These are phyloP conservation scores for Petromus typicus DNA, from an alignment of 2,113 vertebrate species.

Conservation along the genomic window DNA sequence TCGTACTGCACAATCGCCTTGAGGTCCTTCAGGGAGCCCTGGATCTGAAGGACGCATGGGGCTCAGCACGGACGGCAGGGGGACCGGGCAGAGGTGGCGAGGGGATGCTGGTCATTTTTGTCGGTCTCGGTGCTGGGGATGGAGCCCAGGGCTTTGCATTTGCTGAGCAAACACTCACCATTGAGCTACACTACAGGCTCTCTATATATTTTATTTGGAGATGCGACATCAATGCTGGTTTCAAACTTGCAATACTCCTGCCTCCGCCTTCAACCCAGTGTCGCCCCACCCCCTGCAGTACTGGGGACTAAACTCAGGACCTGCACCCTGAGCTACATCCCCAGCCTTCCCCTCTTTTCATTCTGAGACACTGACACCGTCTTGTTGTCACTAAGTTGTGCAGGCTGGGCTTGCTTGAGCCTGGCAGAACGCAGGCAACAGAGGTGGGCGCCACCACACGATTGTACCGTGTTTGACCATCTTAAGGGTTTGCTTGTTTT, in stretches of 20 bases:
- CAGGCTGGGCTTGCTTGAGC: neutral
- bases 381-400: neutral
- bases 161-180: neutral
- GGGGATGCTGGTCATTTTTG: neutral
- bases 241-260: neutral
- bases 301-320: neutral
- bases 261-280: neutral
- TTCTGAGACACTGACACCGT: neutral
- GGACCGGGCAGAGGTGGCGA: neutral
- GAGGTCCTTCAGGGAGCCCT: constrained; percentile 90
- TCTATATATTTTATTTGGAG: neutral
- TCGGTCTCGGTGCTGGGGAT: neutral
- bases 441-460: neutral
- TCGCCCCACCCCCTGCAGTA: neutral
- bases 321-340: neutral
- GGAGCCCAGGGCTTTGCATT: neutral
- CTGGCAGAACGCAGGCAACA: neutral
- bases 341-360: neutral
- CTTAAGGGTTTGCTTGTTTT: neutral
- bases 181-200: neutral
- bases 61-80: neutral
- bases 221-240: neutral
- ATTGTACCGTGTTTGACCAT: neutral
- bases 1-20: constrained; percentile 95
- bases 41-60: constrained; percentile 84